Percentiles rank a stretch among this genome's conserved stretches.
Conservation (phyloP, 2,888 invertebrate genomes). For the Vandiemenella viatica region DNA sequence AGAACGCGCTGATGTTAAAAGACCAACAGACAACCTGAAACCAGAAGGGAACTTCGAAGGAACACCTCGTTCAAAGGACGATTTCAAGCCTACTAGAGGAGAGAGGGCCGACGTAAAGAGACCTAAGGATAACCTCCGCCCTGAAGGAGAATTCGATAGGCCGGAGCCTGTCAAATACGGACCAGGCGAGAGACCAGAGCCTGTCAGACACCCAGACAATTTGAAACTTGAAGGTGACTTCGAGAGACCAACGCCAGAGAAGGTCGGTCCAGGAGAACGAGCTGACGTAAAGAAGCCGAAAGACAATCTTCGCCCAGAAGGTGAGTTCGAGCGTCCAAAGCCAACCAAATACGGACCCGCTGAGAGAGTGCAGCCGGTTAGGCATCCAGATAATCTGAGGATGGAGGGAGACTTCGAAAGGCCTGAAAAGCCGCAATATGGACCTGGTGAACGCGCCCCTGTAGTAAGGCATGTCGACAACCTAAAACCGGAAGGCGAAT, state of each 20-base stretch:
- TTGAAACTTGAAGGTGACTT: conserved; percentile 36
- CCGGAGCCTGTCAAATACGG: conserved; percentile 18
- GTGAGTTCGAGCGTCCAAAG: conserved; percentile 32
- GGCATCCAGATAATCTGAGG: conserved; percentile 22
- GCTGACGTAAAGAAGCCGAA: conserved; percentile 27
- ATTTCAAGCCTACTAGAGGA: conserved; percentile 7
- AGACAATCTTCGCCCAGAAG: conserved; percentile 19
- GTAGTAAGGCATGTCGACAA: conserved; percentile 27
- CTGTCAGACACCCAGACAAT: conserved; percentile 36
- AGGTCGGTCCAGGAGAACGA: conserved; percentile 28
- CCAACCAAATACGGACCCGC: conserved; percentile 24
- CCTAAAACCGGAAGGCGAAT: conserved; percentile 17
- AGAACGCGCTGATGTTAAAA: conserved; percentile 16
- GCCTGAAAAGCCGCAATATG: conserved; percentile 20
- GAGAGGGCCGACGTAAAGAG: conserved; percentile 18
- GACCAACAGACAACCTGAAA: conserved; percentile 34
- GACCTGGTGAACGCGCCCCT: conserved; percentile 6
- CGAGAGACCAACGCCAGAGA: conserved; percentile 27
- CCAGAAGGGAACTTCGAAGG: conserved; percentile 39
- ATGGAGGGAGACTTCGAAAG: conserved; percentile 24
- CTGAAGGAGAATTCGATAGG: conserved; percentile 41
- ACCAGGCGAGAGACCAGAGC: conserved; percentile 18
- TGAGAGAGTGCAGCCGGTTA: conserved; percentile 15
- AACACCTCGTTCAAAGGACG: conserved; percentile 14
- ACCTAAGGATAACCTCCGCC: conserved; percentile 31